Evolutionary conservation across 2,113 vertebrate species (phyloP), one percentile per base, ranked within the genome.

Genomic region (Petrocephalus zakoni): DNA sequence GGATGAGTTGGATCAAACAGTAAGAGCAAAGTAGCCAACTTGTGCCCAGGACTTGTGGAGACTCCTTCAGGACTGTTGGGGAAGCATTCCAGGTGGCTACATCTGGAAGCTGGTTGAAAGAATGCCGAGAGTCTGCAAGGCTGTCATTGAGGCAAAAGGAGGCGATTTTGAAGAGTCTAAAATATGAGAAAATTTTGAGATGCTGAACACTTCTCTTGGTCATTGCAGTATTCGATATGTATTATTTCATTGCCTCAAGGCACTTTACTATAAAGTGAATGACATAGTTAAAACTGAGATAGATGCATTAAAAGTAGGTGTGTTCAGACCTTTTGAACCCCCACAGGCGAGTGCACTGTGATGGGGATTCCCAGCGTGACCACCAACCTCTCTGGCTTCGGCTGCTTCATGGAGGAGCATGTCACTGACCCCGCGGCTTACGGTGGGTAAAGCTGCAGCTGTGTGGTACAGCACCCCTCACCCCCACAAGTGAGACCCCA

Each of bases 361-460:
- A 99, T 99, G 98, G 98, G 98, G 0, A 99, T 99, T 89, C 98
- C 98, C 90, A 99, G 98, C 2, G 97, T 99, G 88, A 99, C 98
- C 52, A 99, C 98, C 87, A 99, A 99, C 92, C 96, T 99, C 19
- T 99, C 98, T 0, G 98, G 98, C 85, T 99, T 99, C 0, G 98
- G 98, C 89, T 99, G 98, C 90, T 99, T 99, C 93, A 96, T 99
- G 96, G 97, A 98, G 93, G 98, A 99, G 78, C 98, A 99, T 0
- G 96, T 99, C 75, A 97, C 98, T 4, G 98, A 99, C 88, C 98
- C 98, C 10, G 90, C 97, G 5, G 98, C 98, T 4, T 99, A 99
- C 0, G 98, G 98, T 99, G 37, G 22, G 88, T 2, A 81, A 42
- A 75, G 5, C 88, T 4, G 21, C 37, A 5, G 34, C 51, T 55